A percentile compares a stretch with the other conserved stretches of the same genome.
Conservation (phyloP, 2,113 vertebrate genomes). For the Apaloderma vittatum region DNA sequence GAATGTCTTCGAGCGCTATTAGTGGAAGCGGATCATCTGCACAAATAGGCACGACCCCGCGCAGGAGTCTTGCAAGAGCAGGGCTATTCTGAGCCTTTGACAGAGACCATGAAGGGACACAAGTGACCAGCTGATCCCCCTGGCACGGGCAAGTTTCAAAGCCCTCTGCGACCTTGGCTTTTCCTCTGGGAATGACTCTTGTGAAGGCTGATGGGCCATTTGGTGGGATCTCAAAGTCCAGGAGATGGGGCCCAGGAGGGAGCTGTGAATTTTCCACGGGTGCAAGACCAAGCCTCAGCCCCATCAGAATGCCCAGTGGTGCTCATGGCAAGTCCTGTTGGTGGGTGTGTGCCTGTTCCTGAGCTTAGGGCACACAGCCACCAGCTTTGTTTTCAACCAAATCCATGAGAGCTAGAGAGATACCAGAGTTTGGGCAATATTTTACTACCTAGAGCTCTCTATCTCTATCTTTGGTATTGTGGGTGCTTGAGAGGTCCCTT, state of each 20-base stretch:
- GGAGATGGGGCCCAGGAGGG: background rate
- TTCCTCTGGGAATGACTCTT: background rate
- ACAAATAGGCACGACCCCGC: background rate
- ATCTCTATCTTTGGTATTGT: background rate
- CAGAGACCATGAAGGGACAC: background rate
- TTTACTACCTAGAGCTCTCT: background rate
- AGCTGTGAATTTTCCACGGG: background rate
- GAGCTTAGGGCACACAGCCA: rapidly evolving
- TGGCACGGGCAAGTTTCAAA: background rate
- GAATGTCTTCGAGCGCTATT: constrained; percentile 70
- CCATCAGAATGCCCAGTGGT: background rate
- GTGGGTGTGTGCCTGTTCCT: background rate
- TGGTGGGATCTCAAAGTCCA: background rate
- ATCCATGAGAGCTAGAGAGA: background rate
- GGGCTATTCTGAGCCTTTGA: constrained; percentile 31
- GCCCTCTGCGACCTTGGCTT: background rate
- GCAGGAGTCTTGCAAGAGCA: constrained; percentile 4
- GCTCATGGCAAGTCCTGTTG: background rate
- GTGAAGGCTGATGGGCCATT: background rate
- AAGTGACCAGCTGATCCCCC: background rate
- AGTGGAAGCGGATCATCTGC: constrained; percentile 7
- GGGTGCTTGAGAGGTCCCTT: background rate
- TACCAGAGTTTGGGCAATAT: background rate
- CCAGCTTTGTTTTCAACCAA: background rate
- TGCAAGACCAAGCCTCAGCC: background rate